A percentile compares a stretch with the other conserved stretches of the same genome.
These are phyloP conservation scores for Bergia puertoricense DNA, from an alignment of 92 coral and sea anemone species.

Conservation along the genomic window DNA sequence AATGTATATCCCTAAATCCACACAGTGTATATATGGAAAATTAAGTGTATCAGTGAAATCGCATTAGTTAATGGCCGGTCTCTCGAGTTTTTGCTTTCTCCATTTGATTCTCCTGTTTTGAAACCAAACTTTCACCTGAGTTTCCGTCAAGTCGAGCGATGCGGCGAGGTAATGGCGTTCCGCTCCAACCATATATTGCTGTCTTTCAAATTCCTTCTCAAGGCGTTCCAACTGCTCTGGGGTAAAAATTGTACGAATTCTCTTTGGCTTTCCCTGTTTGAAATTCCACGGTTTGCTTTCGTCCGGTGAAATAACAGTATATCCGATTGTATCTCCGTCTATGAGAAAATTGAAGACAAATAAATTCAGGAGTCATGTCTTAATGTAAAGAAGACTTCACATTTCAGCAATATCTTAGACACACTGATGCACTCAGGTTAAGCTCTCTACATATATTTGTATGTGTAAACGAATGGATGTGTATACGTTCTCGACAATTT, in stretches of 20 bases:
- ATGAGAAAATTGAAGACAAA: conserved; percentile 19
- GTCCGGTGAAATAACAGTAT: conserved; percentile 65
- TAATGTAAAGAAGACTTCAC: neutral
- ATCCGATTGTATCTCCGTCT: conserved; percentile 74
- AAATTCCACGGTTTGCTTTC: conserved; percentile 89
- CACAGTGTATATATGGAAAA: neutral
- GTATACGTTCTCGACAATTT: neutral
- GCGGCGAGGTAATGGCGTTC: conserved; percentile 97
- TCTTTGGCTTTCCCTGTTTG: conserved; percentile 97
- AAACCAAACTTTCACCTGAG: conserved; percentile 99
- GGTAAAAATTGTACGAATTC: conserved; percentile 96
- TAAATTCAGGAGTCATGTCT: neutral
- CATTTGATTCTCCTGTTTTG: conserved; percentile 97
- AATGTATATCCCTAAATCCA: neutral
- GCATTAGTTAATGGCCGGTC: conserved; percentile 52
- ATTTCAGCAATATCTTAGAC: neutral
- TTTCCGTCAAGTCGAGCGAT: conserved; percentile 92
- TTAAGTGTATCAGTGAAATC: conserved; percentile 27
- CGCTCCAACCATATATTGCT: conserved; percentile 97
- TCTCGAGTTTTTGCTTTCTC: conserved; percentile 92
- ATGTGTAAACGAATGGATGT: too few species aligned
- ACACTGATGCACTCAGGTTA: neutral
- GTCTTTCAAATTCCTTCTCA: conserved; percentile 94
- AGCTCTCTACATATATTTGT: neutral
- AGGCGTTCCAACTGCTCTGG: conserved; percentile 96